Percentiles rank a stretch among this genome's conserved stretches.
Evolutionary conservation across 2,888 invertebrate species (phyloP).

Genomic region (Fragum sueziense): DNA sequence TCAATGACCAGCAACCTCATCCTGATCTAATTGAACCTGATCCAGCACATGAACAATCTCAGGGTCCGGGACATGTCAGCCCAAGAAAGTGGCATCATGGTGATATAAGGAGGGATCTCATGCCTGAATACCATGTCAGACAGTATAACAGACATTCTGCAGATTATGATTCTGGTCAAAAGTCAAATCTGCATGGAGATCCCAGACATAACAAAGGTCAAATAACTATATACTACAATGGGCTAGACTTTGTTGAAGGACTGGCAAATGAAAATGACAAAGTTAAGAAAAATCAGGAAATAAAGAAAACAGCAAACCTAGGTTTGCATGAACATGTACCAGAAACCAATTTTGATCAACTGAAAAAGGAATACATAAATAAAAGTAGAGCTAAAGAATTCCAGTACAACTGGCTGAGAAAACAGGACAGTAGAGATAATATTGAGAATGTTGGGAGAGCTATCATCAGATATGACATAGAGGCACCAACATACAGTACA

Average conservation of each 20-base stretch:
- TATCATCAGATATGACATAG: conserved; percentile 10
- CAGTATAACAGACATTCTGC: not conserved
- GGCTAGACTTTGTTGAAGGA: not conserved
- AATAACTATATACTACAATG: conserved; percentile 14
- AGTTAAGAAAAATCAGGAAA: not conserved
- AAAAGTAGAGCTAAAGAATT: conserved; percentile 17
- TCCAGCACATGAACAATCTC: not conserved
- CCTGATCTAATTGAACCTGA: not conserved
- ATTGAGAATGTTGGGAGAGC: not conserved
- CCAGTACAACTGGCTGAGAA: not conserved
- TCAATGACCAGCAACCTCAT: not conserved
- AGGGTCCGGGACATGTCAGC: not conserved
- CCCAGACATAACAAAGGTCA: conserved; percentile 9
- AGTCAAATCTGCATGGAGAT: not conserved
- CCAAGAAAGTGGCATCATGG: conserved; percentile 20
- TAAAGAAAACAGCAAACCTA: not conserved
- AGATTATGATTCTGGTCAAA: not conserved
- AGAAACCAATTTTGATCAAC: not conserved
- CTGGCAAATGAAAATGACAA: not conserved
- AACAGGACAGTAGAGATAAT: not conserved
- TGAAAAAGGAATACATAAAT: conserved; percentile 10
- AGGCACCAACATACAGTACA: not conserved
- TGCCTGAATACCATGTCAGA: not conserved
- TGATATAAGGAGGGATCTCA: not conserved
- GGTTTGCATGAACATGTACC: not conserved